Evolutionary conservation across 2,888 invertebrate species (phyloP).

Genomic region (Machimus rusticus): DNA sequence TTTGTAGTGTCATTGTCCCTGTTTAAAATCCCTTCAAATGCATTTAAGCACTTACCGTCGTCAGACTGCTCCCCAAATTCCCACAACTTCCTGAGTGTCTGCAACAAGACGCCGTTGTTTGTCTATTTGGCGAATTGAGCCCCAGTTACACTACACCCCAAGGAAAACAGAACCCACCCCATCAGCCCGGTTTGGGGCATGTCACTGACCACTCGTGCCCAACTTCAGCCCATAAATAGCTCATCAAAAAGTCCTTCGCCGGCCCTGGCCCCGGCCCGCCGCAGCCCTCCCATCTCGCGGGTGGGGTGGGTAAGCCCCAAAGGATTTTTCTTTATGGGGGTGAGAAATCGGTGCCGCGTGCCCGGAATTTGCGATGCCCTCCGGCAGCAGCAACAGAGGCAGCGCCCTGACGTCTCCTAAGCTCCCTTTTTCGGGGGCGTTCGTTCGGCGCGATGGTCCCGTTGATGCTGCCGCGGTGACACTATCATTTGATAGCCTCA

Average conservation of each 20-base stretch:
- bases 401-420: background rate
- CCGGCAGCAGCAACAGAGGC: background rate
- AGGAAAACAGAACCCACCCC: background rate
- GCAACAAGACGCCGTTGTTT: background rate
- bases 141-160: background rate
- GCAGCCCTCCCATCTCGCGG: background rate
- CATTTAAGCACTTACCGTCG: background rate
- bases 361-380: slow-evolving; percentile 13
- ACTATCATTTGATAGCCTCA: slow-evolving; percentile 42
- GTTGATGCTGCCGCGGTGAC: slow-evolving; percentile 16
- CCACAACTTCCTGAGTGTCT: background rate
- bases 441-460: background rate
- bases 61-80: background rate
- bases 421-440: background rate
- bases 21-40: background rate
- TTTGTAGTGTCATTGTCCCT: background rate
- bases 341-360: slow-evolving; percentile 43
- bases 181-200: background rate
- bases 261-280: background rate
- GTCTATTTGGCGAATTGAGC: background rate
- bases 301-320: slow-evolving; percentile 15
- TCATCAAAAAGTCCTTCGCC: slow-evolving; percentile 32
- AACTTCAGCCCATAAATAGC: slow-evolving; percentile 5
- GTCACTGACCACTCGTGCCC: slow-evolving; percentile 30
- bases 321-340: slow-evolving; percentile 33